Conservation (phyloP, 2,113 vertebrate genomes). For the Baryphthengus martii region DNA sequence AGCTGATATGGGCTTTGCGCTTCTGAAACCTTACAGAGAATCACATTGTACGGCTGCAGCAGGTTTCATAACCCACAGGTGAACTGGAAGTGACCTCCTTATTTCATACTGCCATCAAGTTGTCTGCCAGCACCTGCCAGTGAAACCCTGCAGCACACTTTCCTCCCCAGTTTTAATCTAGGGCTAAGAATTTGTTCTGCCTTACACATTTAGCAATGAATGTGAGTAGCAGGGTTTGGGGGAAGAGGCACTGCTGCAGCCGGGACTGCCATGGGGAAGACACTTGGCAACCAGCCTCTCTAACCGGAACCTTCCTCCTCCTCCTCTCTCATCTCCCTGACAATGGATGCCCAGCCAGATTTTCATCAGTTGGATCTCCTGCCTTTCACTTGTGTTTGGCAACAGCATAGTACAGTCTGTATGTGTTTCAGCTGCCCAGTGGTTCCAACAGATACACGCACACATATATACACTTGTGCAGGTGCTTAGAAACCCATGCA, state of each 20-base stretch:
- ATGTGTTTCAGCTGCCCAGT: background rate
- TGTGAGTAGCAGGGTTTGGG: background rate
- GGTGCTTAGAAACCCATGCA: background rate
- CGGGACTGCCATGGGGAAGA: background rate
- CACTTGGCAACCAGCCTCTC: background rate
- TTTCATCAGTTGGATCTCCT: background rate
- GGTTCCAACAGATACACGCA: background rate
- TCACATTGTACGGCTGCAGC: rapidly evolving
- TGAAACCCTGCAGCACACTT: background rate
- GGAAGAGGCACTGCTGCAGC: background rate
- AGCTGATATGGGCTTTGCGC: background rate
- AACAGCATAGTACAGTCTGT: background rate
- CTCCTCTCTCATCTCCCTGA: background rate
- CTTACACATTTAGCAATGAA: background rate
- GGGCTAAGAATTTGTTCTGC: background rate
- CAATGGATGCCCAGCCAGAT: background rate
- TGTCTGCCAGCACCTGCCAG: background rate
- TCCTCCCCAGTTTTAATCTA: background rate
- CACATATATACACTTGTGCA: background rate
- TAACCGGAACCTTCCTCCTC: background rate
- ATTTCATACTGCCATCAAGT: background rate
- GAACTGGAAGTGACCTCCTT: background rate
- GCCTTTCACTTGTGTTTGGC: background rate
- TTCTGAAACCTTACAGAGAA: background rate
- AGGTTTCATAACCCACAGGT: background rate